Evolutionary conservation across 2,888 invertebrate species (phyloP), one percentile per base, ranked within the genome.

Genomic region (Lasioglossum lativentre): DNA sequence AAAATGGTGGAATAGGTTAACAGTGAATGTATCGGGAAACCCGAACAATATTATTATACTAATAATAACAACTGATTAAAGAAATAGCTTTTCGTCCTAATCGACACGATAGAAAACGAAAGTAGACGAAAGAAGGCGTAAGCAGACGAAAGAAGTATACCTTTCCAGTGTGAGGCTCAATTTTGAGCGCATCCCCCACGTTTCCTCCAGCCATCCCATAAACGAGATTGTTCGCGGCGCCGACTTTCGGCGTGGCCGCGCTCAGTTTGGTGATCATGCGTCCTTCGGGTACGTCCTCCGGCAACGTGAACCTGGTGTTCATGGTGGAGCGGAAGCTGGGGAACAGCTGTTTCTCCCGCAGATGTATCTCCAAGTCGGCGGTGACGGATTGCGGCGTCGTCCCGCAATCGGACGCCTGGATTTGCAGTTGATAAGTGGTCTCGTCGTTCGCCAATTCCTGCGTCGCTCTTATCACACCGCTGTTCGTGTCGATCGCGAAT

Each of bases 121-220:
- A 45, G 45, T 2, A 10, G n/a, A 4, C 16, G 27, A 34, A 19
- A 42, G 3, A 45, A 4, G 77, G n/a, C n/a, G n/a, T n/a, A 45
- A 45, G 45, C 1, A 10, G n/a, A 4, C 16, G 27, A 34, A 19
- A 42, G 3, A 45, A 4, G 77, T 80, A 78, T 83, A 94, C 94
- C 95, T 98, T 97, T 0, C 99, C 99, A 52, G 97, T 97, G 79
- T 96, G 96, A 45, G 97, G 95, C 94, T 98, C 98, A 85, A 99
- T 97, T 93, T 96, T 96, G 68, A 98, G 96, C n/a, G 98, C 98
- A 92, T 98, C 97, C 0, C 98, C 98, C 4, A 98, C 96, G 94
- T 99, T 99, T 6, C 99, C 99, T n/a, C 99, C 99, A 16, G 98
- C 99, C 86, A 99, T 98, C 45, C 97, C 97, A 93, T 98, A 99